Evolutionary conservation across 1,140 invertebrate genomes (phyloP).

Genomic region (Luehdorfia chinensis): DNA sequence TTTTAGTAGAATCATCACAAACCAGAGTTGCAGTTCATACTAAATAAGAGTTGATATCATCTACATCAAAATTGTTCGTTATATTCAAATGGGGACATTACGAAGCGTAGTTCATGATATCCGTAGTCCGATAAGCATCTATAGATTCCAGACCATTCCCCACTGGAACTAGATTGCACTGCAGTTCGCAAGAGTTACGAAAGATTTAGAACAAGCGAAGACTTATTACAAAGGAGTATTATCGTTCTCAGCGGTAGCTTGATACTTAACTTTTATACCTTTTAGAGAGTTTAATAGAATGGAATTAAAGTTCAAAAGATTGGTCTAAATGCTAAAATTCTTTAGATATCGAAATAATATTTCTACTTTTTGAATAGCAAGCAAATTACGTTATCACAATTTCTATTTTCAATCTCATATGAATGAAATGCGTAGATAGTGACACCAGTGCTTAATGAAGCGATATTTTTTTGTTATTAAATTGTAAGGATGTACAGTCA

Average conservation of each 20-base stretch:
- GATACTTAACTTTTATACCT: constrained; percentile 8
- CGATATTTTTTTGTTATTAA: too few species aligned
- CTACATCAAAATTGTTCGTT: constrained; percentile 7
- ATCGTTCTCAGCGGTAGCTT: not conserved
- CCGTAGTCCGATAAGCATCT: constrained; percentile 42
- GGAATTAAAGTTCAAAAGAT: constrained; percentile 4
- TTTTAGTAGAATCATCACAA: too few species aligned
- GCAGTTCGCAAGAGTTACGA: constrained; percentile 13
- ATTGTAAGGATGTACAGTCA: not conserved
- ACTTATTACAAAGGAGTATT: constrained; percentile 12
- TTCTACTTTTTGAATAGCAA: not conserved
- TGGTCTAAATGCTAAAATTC: not conserved
- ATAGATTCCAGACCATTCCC: constrained; percentile 41
- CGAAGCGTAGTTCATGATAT: constrained; percentile 31
- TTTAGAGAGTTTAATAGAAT: constrained; percentile 8
- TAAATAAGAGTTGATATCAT: too few species aligned
- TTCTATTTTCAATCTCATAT: too few species aligned
- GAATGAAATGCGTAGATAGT: too few species aligned
- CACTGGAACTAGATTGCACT: constrained; percentile 20
- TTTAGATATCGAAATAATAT: too few species aligned
- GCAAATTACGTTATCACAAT: too few species aligned
- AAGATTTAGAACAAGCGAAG: constrained; percentile 15
- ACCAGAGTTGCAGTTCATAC: too few species aligned
- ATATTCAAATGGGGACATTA: constrained; percentile 22
- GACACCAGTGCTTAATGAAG: too few species aligned